Evolutionary conservation across 1,140 invertebrate genomes (phyloP).

Genomic region (Drosophila orena): DNA sequence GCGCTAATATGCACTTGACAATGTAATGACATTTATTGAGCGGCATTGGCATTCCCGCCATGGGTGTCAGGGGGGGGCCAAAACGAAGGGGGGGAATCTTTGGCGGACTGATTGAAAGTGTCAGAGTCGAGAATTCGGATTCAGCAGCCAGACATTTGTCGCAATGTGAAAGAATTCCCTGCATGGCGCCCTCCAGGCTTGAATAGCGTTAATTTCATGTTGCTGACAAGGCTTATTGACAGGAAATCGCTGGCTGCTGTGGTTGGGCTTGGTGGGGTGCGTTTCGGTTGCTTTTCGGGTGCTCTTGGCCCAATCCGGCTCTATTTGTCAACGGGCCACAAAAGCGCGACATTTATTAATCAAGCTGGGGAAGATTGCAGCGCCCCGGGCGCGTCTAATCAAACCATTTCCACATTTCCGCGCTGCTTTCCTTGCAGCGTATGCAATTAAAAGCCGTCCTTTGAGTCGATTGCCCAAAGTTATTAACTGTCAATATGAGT

Average conservation of each 20-base stretch:
- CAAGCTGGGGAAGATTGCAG: conserved; percentile 51
- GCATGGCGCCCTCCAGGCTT: conserved; percentile 38
- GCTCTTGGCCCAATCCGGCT: neutral
- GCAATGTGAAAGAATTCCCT: conserved; percentile 67
- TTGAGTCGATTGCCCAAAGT: conserved; percentile 46
- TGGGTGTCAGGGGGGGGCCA: conserved; percentile 28
- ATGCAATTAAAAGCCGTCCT: conserved; percentile 59
- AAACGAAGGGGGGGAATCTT: conserved; percentile 12
- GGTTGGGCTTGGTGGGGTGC: neutral
- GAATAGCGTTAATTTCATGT: conserved; percentile 71
- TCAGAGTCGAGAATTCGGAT: conserved; percentile 52
- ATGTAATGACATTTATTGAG: conserved; percentile 82
- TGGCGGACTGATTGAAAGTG: conserved; percentile 71
- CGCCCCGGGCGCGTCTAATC: conserved; percentile 53
- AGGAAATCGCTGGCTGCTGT: conserved; percentile 42
- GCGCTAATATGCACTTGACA: conserved; percentile 81
- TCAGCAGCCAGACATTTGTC: conserved; percentile 61
- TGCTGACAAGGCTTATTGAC: conserved; percentile 76
- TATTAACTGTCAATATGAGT: conserved; percentile 68
- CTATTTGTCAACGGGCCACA: conserved; percentile 64
- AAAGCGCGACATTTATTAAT: conserved; percentile 76
- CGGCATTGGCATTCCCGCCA: conserved; percentile 41
- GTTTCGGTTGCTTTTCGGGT: neutral
- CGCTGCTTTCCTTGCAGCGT: conserved; percentile 11
- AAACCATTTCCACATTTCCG: conserved; percentile 58